Conservation (phyloP, 2,888 invertebrate species). For the Bellardia pandia region DNA sequence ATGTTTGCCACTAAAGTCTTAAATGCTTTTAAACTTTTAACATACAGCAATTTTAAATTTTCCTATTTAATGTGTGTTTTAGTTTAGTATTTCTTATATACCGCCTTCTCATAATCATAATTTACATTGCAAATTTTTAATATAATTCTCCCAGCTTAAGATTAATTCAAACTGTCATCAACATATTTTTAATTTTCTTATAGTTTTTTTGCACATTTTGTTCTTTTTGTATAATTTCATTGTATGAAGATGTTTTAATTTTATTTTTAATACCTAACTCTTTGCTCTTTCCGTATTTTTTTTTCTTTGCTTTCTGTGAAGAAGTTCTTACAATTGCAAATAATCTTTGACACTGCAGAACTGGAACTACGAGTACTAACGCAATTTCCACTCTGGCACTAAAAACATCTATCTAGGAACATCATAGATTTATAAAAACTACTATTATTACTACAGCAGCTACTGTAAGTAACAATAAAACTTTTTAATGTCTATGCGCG, state of each 20-base stretch:
- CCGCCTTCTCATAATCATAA: constrained; percentile 8
- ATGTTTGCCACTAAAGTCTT: too few relatives aligned
- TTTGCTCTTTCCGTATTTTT: background rate
- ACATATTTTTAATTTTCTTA: constrained; percentile 26
- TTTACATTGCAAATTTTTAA: constrained; percentile 37
- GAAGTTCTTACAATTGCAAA: constrained; percentile 11
- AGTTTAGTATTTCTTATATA: background rate
- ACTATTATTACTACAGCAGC: background rate
- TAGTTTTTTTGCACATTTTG: background rate
- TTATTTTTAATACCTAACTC: constrained; percentile 2
- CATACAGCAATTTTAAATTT: too few relatives aligned
- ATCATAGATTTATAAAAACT: background rate
- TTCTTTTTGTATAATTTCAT: constrained; percentile 12
- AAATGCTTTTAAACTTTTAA: too few relatives aligned
- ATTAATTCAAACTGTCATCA: constrained; percentile 55
- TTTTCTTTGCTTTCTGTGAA: background rate
- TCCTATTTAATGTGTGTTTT: too few relatives aligned
- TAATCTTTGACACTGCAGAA: constrained; percentile 7
- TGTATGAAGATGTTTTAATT: constrained; percentile 32
- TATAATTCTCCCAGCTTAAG: constrained; percentile 12
- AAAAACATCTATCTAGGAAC: background rate
- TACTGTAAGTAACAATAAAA: constrained; percentile 2
- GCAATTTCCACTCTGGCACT: background rate
- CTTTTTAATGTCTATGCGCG: background rate
- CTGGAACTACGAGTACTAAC: background rate